A percentile compares a stretch with the other conserved stretches of the same genome.
phyloP scores from a whole-genome alignment of 2,113 vertebrate species.

The Dipodomys ordii region DNA sequence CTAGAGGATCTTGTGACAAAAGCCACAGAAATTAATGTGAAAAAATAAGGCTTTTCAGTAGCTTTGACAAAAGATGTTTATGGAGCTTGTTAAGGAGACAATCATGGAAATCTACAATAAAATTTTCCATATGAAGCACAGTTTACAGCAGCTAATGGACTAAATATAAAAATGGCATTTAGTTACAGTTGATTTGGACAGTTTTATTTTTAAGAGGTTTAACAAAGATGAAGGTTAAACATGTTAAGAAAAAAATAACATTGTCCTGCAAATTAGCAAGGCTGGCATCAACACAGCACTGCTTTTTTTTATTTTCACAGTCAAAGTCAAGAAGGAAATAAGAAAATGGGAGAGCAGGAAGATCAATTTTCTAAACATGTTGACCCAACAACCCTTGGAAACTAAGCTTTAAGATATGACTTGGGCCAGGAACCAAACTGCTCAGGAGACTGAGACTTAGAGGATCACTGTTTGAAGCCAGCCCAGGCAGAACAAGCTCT shows the following conservation, averaged over 20 bases:
- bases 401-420: not conserved
- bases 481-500: no score
- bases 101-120: conserved; percentile 93
- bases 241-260: not conserved
- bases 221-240: not conserved
- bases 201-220: conserved; percentile 29
- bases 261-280: not conserved
- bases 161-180: conserved; percentile 79
- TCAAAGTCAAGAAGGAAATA: not conserved
- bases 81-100: conserved; percentile 94
- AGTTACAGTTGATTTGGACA: conserved; percentile 29
- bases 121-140: conserved; percentile 90
- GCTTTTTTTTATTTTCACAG: not conserved
- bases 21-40: conserved; percentile 91
- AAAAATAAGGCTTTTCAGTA: conserved; percentile 93
- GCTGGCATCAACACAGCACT: conserved; percentile 56
- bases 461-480: no score
- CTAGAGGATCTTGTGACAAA: conserved; percentile 89
- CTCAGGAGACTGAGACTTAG: no score
- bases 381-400: not conserved
- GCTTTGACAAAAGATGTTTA: conserved; percentile 95
- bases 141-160: conserved; percentile 89
- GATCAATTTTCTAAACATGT: accelerated
- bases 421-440: no score
- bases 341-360: not conserved